Conservation (phyloP, 92 coral and sea anemone genomes). For the Bergia sp. region DNA sequence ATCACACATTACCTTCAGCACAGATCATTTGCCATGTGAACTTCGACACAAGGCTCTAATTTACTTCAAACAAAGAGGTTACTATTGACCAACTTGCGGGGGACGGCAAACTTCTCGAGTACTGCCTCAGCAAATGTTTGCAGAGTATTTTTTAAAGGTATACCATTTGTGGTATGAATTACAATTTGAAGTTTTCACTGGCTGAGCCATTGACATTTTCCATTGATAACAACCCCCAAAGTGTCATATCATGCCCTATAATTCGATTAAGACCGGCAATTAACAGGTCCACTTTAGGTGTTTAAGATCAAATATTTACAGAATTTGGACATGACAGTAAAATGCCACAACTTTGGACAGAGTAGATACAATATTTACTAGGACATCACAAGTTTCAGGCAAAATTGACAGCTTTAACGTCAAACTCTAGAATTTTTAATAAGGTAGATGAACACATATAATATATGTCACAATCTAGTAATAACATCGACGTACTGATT, state of each 20-base stretch:
- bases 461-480: neutral
- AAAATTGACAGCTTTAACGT: neutral
- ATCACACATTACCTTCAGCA: conserved; percentile 39
- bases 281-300: conserved; percentile 43
- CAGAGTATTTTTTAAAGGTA: neutral
- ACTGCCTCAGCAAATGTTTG: neutral
- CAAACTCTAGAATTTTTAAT: neutral
- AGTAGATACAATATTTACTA: neutral
- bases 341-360: neutral
- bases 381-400: neutral
- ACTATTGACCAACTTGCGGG: neutral
- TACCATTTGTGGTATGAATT: neutral
- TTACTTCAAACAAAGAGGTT: neutral
- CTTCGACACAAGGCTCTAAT: neutral
- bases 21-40: conserved; percentile 3
- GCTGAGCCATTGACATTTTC: conserved; percentile 32
- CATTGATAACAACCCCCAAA: conserved; percentile 45
- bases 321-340: conserved; percentile 41
- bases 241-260: conserved; percentile 36
- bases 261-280: conserved; percentile 48
- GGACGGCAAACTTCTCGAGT: neutral
- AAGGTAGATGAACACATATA: neutral
- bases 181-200: conserved; percentile 1
- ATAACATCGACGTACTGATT: neutral
- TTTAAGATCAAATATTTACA: conserved; percentile 47